Evolutionary conservation across 2,113 vertebrate species (phyloP).

Genomic region (Pelobates fuscus): DNA sequence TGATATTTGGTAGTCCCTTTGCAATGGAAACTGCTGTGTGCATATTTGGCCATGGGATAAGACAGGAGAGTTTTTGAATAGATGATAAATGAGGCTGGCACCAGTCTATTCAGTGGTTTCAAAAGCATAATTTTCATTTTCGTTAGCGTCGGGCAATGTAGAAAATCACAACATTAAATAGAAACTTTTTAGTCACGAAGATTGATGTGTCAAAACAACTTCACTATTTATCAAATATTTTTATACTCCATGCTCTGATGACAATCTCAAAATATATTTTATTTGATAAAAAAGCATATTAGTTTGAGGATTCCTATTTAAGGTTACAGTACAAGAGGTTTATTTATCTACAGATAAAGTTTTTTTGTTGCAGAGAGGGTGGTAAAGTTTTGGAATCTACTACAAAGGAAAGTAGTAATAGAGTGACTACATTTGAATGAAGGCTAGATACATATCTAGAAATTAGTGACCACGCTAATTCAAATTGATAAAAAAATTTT

Average conservation of each 20-base stretch:
- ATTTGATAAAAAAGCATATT: too few species aligned
- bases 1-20: not conserved
- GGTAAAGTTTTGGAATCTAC: too few species aligned
- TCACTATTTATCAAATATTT: slow-evolving; percentile 4
- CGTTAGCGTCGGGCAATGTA: slow-evolving; percentile 32
- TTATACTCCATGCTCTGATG: not conserved
- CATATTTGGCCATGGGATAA: slow-evolving; percentile 37
- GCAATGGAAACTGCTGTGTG: slow-evolving; percentile 22
- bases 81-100: slow-evolving; percentile 46
- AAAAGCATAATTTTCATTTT: slow-evolving; percentile 36
- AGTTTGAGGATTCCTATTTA: not conserved
- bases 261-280: too few species aligned
- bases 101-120: slow-evolving; percentile 14
- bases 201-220: slow-evolving; percentile 23
- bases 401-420: too few species aligned
- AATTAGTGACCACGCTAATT: too few species aligned
- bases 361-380: too few species aligned
- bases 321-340: not conserved
- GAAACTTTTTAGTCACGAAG: slow-evolving; percentile 34
- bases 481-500: too few species aligned
- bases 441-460: too few species aligned
- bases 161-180: slow-evolving; percentile 41
- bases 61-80: slow-evolving; percentile 23
- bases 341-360: not conserved
- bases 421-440: too few species aligned